Conservation (phyloP, 2,888 invertebrate genomes). For the Rhagium mordax region DNA sequence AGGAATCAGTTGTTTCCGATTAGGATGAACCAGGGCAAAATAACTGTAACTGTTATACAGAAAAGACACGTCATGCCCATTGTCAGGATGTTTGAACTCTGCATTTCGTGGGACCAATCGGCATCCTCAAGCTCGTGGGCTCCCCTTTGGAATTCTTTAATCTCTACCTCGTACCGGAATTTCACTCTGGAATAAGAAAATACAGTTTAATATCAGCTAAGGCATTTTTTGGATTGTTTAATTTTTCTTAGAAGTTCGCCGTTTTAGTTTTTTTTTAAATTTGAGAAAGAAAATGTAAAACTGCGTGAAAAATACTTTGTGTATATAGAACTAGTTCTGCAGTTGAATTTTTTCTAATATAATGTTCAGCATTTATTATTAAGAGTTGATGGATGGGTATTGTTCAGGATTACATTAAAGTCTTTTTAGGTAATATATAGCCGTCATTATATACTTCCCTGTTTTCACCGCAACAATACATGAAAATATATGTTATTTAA, state of each 20-base stretch:
- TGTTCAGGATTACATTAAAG: background rate
- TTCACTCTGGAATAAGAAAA: constrained; percentile 68
- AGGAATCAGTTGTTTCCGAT: constrained; percentile 60
- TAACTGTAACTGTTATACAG: constrained; percentile 71
- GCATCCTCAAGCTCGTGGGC: constrained; percentile 69
- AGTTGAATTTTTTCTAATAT: too few relatives aligned
- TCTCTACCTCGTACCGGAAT: constrained; percentile 73
- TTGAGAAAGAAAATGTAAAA: too few relatives aligned
- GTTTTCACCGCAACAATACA: background rate
- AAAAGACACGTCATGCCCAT: constrained; percentile 72
- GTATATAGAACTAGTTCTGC: too few relatives aligned
- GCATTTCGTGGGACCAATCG: constrained; percentile 58
- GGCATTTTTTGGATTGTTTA: background rate
- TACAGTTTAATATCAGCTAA: background rate
- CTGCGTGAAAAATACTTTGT: too few relatives aligned
- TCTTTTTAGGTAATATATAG: background rate
- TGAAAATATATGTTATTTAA: constrained; percentile 11
- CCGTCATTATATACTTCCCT: background rate
- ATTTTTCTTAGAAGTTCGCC: too few relatives aligned
- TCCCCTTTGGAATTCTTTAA: constrained; percentile 71
- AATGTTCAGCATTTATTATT: too few relatives aligned
- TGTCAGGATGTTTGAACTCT: constrained; percentile 65
- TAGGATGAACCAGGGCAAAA: constrained; percentile 71
- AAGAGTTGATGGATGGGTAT: too few relatives aligned
- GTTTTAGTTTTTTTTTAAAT: too few relatives aligned